Evolutionary conservation across 2,888 invertebrate species (phyloP).

Genomic region (Leucozona laternaria): DNA sequence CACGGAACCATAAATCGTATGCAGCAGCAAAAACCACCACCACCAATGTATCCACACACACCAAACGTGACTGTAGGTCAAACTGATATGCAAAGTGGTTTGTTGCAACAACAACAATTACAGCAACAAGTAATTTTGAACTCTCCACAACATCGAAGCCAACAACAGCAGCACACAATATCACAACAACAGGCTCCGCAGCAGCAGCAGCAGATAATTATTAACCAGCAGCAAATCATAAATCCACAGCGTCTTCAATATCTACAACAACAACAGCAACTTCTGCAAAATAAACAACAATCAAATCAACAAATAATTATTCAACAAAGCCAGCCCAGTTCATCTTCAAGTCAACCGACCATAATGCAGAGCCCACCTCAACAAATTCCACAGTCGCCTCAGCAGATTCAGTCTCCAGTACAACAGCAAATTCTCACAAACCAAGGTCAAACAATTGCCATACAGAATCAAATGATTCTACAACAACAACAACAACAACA

Average conservation of each 20-base stretch:
- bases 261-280: constrained; percentile 82
- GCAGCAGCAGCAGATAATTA: constrained; percentile 82
- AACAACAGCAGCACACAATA: constrained; percentile 78
- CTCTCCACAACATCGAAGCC: constrained; percentile 77
- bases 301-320: constrained; percentile 77
- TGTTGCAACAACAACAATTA: constrained; percentile 75
- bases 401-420: constrained; percentile 79
- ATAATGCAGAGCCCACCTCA: constrained; percentile 76
- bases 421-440: constrained; percentile 78
- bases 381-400: constrained; percentile 68
- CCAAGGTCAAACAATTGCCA: constrained; percentile 71
- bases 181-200: constrained; percentile 80
- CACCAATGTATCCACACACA: constrained; percentile 76
- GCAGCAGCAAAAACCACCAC: constrained; percentile 77
- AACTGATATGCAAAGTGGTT: constrained; percentile 62
- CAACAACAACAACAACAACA: constrained; percentile 87
- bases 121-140: constrained; percentile 73
- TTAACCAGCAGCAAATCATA: constrained; percentile 82
- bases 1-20: constrained; percentile 61
- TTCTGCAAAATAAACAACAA: constrained; percentile 78
- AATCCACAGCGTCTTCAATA: constrained; percentile 82
- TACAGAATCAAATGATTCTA: constrained; percentile 78
- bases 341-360: constrained; percentile 40
- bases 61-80: constrained; percentile 70
- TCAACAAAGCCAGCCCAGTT: constrained; percentile 56